Evolutionary conservation across 30 jellyfish, hydroid and myxozoan genomes (phyloP), one percentile per base, ranked within the genome.

Genomic region (Turritopsis dohrnii): DNA sequence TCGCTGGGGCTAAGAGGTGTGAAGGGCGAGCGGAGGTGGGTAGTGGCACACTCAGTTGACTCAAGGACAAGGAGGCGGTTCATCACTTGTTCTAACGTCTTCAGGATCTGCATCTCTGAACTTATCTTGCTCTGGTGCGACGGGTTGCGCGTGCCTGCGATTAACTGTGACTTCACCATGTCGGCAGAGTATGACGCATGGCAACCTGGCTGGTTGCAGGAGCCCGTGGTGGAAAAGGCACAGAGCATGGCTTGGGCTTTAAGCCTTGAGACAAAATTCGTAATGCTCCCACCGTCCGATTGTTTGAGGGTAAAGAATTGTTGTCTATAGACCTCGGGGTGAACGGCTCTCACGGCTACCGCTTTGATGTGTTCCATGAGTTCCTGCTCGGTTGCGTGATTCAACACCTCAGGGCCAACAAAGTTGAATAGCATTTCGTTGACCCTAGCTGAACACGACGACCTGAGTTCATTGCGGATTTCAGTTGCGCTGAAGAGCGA

Each of bases 381-480:
- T 41, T 41, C 60, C 9, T 5, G 13, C 60, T 41, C 60, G 13
- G 60, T 66, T 5, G 76, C 76, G 17, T 7, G 8, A 17, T 21
- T 21, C 16, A 66, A 17, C 8, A 17, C 29, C 16, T 31, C 84
- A 1, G 84, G 84, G 13, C 79, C 86, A n/a, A 79, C 24, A 29
- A 79, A 79, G 41, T 79, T 79, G 24, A 79, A 79, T 1, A 79
- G 7, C 86, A 79, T 79, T 28, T 79, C 86, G 79, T 79, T 29
- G 7, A 76, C 90, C 27, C 19, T 52, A 1, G 90, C 8, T 8
- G 83, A 1, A 28, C 90, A 84, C 9, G 91, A 30, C 28, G 90
- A 53, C 29, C 90, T 31, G 7, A 84, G 66, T 29, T 84, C 91
- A 28, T 84, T 76, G 13, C 84, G 8, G 66, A 84, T 76, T 9